Conservation (phyloP, 1,140 invertebrate genomes). For the Campodea augens region DNA sequence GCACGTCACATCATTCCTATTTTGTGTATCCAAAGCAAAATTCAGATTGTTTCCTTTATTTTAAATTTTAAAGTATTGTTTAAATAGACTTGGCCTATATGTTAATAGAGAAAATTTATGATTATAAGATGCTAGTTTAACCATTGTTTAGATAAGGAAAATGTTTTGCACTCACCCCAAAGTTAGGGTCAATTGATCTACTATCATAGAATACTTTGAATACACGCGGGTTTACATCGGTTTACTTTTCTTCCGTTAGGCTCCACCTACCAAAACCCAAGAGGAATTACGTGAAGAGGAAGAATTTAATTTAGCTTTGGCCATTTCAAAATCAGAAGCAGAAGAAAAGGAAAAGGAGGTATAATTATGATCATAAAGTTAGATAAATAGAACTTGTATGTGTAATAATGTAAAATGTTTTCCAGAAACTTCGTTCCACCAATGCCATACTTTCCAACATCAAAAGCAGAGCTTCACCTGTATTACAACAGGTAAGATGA, state of each 20-base stretch:
- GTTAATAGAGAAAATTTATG: no score
- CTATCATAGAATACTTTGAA: conserved; percentile 4
- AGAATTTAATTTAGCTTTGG: conserved; percentile 85
- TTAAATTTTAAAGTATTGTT: no score
- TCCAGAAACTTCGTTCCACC: conserved; percentile 15
- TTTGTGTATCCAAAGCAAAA: no score
- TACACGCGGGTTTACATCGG: conserved; percentile 7
- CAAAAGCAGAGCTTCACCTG: conserved; percentile 3
- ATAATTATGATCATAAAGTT: conserved; percentile 13
- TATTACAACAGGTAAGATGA: not conserved
- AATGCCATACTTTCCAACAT: conserved; percentile 11
- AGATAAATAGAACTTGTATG: not conserved
- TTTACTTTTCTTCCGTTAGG: conserved; percentile 23
- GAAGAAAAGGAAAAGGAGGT: conserved; percentile 77
- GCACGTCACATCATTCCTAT: no score
- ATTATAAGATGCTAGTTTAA: no score
- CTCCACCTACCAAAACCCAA: conserved; percentile 57
- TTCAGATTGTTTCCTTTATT: no score
- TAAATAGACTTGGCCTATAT: no score
- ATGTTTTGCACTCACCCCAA: no score
- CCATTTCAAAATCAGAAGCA: conserved; percentile 92
- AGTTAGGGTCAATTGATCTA: conserved; percentile 3
- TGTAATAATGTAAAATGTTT: not conserved
- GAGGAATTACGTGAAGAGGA: conserved; percentile 93
- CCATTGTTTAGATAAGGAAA: no score